Evolutionary conservation across 2,888 invertebrate genomes (phyloP), one percentile per base, ranked within the genome.

Genomic region (Agriopis aurantiaria): DNA sequence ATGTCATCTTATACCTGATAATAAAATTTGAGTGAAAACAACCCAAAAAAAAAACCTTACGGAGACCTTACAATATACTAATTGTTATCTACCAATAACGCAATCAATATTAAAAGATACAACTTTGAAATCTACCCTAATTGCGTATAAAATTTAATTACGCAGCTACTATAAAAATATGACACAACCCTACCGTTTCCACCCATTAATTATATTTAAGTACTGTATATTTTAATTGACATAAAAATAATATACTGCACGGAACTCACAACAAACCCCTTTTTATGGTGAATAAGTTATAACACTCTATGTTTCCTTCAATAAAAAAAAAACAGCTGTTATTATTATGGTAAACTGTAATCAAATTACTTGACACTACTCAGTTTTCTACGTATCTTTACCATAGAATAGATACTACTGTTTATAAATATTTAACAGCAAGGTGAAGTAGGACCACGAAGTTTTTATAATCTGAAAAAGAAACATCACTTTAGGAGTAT

Each of bases 401-500:
- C 53, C 9, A 53, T 8, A 53, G 33, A 53, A 5, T 53, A 53
- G 11, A 53, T 33, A 11, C 45, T 72, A 74, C 53, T 67, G 64
- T 49, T 86, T 83, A 73, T 89, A 90, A 73, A 89, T 84, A 71
- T 91, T 91, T 7, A 91, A 78, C 2, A 92, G 82, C 10, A 92
- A 78, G 7, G 91, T 91, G 63, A 92, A 91, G 75, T 91, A 92
- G 0, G 91, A 92, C 91, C 91, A 92, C 12, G 91, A 81, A 0
- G 91, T 87, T 77, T 90, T 92, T 52, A 92, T 87, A 43, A 89
- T 88, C 88, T 88, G 87, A 66, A 86, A 81, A 68, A 52, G 14
- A 60, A 49, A 51, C 0, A 7, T n/a, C n/a, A n/a, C n/a, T n/a
- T n/a, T n/a, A 23, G 17, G 2, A 23, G 17, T 23, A 23, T 23